Percentiles rank a stretch among this genome's conserved stretches.
Evolutionary conservation across 2,888 invertebrate genomes (phyloP).

Genomic region (Caenorhabditis japonica): DNA sequence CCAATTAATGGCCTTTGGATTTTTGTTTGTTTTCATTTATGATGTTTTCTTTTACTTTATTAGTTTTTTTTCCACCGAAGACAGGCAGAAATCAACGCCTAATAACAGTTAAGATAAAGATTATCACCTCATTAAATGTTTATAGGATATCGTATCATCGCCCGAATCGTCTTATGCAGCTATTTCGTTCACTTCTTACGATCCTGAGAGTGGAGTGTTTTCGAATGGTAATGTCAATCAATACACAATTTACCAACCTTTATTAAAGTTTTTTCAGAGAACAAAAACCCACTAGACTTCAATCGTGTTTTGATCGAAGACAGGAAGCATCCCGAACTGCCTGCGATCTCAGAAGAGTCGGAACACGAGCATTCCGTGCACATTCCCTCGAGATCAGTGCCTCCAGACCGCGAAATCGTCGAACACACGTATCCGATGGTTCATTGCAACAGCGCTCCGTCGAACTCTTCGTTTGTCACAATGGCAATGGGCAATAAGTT

Average conservation of each 20-base stretch:
- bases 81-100: neutral
- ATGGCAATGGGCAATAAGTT: constrained; percentile 20
- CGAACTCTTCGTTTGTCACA: constrained; percentile 17
- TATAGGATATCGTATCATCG: constrained; percentile 37
- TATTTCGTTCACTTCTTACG: constrained; percentile 32
- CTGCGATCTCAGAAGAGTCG: constrained; percentile 50
- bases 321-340: constrained; percentile 38
- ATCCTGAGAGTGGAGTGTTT: constrained; percentile 14
- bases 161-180: constrained; percentile 34
- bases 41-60: neutral
- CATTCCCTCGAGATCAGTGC: constrained; percentile 23
- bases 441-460: constrained; percentile 52
- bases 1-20: too few species aligned
- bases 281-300: constrained; percentile 41
- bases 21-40: too few species aligned
- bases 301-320: constrained; percentile 21
- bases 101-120: neutral
- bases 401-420: constrained; percentile 21
- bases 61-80: neutral
- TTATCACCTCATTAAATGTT: too few species aligned
- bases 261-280: constrained; percentile 27
- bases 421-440: constrained; percentile 53
- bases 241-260: too few species aligned
- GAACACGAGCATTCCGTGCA: constrained; percentile 48
- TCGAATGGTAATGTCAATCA: constrained; percentile 40